A percentile compares a stretch with the other conserved stretches of the same genome.
phyloP scores from a whole-genome alignment of 1,140 invertebrate species.

The Oncopodura yosiiana region DNA sequence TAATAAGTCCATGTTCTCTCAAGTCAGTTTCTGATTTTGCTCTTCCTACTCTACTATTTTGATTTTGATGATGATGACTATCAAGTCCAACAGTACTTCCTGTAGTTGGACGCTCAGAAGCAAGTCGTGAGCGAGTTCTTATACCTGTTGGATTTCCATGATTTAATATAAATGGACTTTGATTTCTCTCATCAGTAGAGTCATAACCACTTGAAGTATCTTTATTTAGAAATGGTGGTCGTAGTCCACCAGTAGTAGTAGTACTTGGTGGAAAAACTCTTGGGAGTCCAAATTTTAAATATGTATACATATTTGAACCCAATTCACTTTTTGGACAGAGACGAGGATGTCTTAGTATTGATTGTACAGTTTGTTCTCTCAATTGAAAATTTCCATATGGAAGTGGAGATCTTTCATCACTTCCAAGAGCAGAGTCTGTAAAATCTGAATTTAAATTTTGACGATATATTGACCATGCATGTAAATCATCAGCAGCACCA shows the following conservation, averaged over 20 bases:
- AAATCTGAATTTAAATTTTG: slow-evolving; percentile 93
- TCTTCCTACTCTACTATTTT: slow-evolving; percentile 15
- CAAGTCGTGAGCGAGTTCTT: slow-evolving; percentile 9
- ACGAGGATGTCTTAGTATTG: slow-evolving; percentile 79
- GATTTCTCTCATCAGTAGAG: slow-evolving; percentile 54
- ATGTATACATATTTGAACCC: slow-evolving; percentile 66
- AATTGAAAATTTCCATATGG: slow-evolving; percentile 89
- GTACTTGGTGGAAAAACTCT: slow-evolving; percentile 73
- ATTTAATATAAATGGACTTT: not conserved
- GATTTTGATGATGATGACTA: not conserved
- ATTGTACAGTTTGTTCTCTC: slow-evolving; percentile 82
- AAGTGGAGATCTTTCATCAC: slow-evolving; percentile 75
- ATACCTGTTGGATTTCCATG: no score
- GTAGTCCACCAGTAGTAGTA: slow-evolving; percentile 50
- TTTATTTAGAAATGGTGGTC: slow-evolving; percentile 42
- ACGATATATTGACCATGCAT: slow-evolving; percentile 91
- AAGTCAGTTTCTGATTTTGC: slow-evolving; percentile 27
- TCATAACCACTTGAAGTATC: slow-evolving; percentile 81
- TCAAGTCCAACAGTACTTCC: not conserved
- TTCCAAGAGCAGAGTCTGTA: slow-evolving; percentile 82
- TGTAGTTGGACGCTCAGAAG: not conserved
- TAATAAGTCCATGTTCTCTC: slow-evolving; percentile 26
- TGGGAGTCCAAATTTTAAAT: slow-evolving; percentile 83
- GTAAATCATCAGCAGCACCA: slow-evolving; percentile 71
- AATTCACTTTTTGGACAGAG: slow-evolving; percentile 25